A percentile compares a stretch with the other conserved stretches of the same genome.
These are phyloP conservation scores for Sinosuthora webbiana DNA, from an alignment of 2,113 vertebrate genomes.

Conservation along the genomic window DNA sequence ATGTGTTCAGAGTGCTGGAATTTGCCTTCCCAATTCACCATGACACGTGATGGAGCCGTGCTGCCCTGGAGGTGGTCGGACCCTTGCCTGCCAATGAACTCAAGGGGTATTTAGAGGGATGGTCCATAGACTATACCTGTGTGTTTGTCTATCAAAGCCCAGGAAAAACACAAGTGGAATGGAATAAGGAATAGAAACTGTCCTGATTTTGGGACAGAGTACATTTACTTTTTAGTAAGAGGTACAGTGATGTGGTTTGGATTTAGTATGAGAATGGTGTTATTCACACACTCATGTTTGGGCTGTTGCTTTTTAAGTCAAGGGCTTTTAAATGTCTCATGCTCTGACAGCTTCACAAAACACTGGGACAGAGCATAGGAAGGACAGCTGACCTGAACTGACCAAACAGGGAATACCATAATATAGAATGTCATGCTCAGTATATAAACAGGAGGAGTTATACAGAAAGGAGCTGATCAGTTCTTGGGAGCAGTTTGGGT, in stretches of 20 bases:
- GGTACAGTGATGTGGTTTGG: background rate
- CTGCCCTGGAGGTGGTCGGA: background rate
- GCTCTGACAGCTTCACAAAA: background rate
- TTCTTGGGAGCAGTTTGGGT: too few relatives aligned
- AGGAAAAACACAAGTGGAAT: background rate
- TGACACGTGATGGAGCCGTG: background rate
- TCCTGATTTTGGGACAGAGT: background rate
- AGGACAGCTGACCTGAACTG: background rate
- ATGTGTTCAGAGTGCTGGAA: background rate
- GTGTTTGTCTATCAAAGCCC: background rate
- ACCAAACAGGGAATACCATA: background rate
- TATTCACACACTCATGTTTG: background rate
- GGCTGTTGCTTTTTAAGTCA: background rate
- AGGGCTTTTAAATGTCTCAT: background rate
- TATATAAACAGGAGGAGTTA: background rate
- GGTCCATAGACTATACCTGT: background rate
- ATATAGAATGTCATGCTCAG: background rate
- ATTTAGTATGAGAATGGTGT: background rate
- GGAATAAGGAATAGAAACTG: background rate
- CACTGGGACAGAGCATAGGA: background rate
- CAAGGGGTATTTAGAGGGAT: accelerated
- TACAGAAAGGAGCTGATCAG: too few relatives aligned
- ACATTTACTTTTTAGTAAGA: background rate
- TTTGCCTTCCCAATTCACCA: background rate
- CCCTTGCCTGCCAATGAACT: background rate